Conservation (phyloP, 1,140 invertebrate genomes). For the Panagrolaimus sp. region DNA sequence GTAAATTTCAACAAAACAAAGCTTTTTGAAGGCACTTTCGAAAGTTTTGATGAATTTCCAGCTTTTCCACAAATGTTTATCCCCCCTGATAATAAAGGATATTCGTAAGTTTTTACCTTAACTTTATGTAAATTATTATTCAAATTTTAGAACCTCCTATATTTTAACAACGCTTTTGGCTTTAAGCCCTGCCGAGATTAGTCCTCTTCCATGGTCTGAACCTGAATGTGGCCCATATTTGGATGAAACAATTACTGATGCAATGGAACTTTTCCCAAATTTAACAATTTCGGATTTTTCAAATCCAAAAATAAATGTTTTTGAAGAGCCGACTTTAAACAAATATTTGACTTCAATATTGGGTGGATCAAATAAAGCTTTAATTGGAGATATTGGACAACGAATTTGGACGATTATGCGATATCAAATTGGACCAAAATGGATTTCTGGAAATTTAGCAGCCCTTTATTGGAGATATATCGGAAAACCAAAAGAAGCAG, state of each 20-base stretch:
- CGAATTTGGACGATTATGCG: neutral
- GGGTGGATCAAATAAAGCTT: neutral
- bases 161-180: neutral
- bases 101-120: neutral
- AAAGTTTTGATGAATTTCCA: neutral
- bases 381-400: neutral
- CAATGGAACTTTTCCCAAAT: neutral
- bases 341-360: neutral
- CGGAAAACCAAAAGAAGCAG: slow-evolving; percentile 19
- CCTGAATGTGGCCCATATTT: neutral
- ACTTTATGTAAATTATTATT: neutral
- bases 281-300: neutral
- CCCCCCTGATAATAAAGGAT: slow-evolving; percentile 5
- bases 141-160: neutral
- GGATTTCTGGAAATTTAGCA: slow-evolving; percentile 21
- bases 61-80: slow-evolving; percentile 4
- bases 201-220: neutral
- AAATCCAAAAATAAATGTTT: neutral
- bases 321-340: neutral
- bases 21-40: neutral
- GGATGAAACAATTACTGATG: neutral
- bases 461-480: slow-evolving; percentile 19
- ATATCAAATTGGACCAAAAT: slow-evolving; percentile 24
- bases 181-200: neutral
- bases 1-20: neutral